Evolutionary conservation across 2,888 invertebrate species (phyloP).

Genomic region (Antitype chi): DNA sequence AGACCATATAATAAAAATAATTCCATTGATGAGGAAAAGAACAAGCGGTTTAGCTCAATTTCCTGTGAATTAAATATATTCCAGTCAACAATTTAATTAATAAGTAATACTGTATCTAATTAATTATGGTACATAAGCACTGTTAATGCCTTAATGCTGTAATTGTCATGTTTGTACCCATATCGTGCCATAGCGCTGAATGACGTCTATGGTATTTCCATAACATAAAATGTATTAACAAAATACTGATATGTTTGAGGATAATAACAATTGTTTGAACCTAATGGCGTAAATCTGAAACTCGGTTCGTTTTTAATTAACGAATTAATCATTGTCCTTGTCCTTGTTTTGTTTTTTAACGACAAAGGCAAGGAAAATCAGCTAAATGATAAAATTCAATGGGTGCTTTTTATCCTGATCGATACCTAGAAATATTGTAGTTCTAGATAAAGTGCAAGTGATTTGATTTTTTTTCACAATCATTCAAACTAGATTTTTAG

Average conservation of each 20-base stretch:
- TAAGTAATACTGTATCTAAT: slow-evolving; percentile 46
- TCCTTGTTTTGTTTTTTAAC: slow-evolving; percentile 1
- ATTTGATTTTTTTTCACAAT: no score
- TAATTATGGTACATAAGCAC: slow-evolving; percentile 25
- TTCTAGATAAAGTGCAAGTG: background rate
- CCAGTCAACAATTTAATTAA: slow-evolving; percentile 41
- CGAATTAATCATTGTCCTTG: background rate
- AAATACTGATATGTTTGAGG: slow-evolving; percentile 57
- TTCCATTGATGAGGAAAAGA: slow-evolving; percentile 43
- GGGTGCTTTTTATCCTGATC: background rate
- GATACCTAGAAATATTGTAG: background rate
- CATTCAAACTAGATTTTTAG: background rate
- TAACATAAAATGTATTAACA: slow-evolving; percentile 54
- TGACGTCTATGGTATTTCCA: slow-evolving; percentile 68
- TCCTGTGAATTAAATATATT: slow-evolving; percentile 41
- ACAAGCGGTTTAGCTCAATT: slow-evolving; percentile 23
- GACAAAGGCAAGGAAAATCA: background rate
- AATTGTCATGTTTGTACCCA: slow-evolving; percentile 36
- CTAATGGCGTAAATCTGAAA: slow-evolving; percentile 37
- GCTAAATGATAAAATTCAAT: background rate
- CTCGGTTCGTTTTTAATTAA: slow-evolving; percentile 29
- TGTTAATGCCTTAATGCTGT: slow-evolving; percentile 29
- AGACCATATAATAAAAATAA: slow-evolving; percentile 19
- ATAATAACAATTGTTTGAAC: slow-evolving; percentile 50
- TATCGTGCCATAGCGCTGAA: slow-evolving; percentile 24